Conservation (phyloP, 2,797 vertebrate species). For the Podarcis siculus region DNA sequence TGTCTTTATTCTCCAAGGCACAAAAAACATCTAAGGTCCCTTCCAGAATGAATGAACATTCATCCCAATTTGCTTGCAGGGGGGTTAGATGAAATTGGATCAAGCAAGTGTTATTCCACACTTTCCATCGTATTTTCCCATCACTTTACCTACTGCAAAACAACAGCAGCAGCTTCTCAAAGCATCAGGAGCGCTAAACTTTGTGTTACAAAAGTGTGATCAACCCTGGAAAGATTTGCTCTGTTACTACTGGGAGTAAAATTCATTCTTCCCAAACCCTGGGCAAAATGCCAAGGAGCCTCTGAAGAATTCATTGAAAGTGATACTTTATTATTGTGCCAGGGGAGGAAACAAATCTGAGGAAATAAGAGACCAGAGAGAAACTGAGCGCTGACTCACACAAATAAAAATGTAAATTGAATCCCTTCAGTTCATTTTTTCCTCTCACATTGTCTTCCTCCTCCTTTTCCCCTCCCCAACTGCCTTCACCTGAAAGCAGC, state of each 20-base stretch:
- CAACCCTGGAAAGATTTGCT: slow-evolving; percentile 5
- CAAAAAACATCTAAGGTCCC: background rate
- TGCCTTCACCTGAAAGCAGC: background rate
- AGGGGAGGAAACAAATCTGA: background rate
- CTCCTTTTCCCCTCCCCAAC: rapidly evolving
- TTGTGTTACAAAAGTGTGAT: background rate
- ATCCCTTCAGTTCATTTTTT: background rate
- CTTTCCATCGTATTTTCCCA: too few relatives aligned
- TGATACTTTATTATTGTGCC: slow-evolving; percentile 19
- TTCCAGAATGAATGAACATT: too few relatives aligned
- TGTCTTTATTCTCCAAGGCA: background rate
- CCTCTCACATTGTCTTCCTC: rapidly evolving
- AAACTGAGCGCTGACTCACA: background rate
- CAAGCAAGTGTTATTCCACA: too few relatives aligned
- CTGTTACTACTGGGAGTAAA: background rate
- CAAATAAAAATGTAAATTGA: background rate
- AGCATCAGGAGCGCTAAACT: background rate
- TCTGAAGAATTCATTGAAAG: slow-evolving; percentile 17
- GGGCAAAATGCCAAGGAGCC: slow-evolving; percentile 3
- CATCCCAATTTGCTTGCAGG: too few relatives aligned
- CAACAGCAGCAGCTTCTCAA: background rate
- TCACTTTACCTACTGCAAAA: too few relatives aligned
- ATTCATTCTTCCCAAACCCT: background rate
- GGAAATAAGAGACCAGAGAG: slow-evolving; percentile 9
- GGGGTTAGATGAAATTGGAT: too few relatives aligned